These are phyloP conservation scores for Zosterops borbonicus DNA, from an alignment of 2,113 vertebrate genomes.

Conservation along the genomic window DNA sequence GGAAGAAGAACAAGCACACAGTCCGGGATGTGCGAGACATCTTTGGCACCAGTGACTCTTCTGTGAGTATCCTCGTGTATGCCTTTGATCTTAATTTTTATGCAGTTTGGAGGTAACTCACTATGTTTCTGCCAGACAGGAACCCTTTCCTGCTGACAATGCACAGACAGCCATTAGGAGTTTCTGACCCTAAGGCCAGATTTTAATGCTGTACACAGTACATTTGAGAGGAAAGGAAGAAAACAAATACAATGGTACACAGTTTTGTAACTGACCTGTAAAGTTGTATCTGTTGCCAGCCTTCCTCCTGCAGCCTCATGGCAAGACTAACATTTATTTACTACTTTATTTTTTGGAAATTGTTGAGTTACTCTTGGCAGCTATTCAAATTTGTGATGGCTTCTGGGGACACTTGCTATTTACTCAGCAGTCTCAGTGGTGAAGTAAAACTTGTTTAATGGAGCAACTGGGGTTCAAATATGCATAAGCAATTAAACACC, in stretches of 20 bases:
- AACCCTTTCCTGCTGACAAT: background rate
- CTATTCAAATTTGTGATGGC: background rate
- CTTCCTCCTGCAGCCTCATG: background rate
- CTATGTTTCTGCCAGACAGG: background rate
- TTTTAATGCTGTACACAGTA: background rate
- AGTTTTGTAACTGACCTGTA: background rate
- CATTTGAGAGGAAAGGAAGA: background rate
- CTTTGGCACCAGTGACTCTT: conserved; percentile 78
- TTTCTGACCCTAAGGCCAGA: background rate
- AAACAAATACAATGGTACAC: background rate
- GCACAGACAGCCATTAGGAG: background rate
- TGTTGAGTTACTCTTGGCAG: conserved; percentile 18
- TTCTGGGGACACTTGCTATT: conserved; percentile 19
- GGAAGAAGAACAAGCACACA: conserved; percentile 84
- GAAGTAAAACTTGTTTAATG: background rate
- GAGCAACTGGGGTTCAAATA: background rate
- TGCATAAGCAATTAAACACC: background rate
- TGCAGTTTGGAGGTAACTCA: background rate
- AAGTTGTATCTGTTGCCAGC: background rate
- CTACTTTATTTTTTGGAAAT: conserved; percentile 24
- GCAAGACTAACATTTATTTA: background rate
- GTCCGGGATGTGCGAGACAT: conserved; percentile 88
- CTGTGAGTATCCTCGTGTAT: conserved; percentile 68
- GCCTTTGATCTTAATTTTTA: background rate
- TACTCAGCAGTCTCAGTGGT: background rate